A percentile compares a stretch with the other conserved stretches of the same genome.
Conservation (phyloP, 2,797 vertebrate species). For the Myotis vivesi region DNA sequence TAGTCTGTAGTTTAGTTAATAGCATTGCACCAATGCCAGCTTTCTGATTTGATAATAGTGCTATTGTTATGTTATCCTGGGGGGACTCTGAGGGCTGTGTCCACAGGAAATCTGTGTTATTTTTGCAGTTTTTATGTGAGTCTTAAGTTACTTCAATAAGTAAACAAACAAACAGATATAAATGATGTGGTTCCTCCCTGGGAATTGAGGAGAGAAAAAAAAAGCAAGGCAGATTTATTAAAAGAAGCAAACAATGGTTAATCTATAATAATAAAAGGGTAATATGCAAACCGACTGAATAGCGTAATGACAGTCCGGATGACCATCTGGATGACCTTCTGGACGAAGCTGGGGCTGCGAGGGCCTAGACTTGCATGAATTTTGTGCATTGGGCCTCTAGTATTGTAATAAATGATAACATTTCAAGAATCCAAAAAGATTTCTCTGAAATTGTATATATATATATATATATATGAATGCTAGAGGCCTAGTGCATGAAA, state of each 20-base stretch:
- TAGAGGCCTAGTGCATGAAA: too few relatives aligned
- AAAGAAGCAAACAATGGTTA: neutral
- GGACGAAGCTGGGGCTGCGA: too few relatives aligned
- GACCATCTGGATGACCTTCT: too few relatives aligned
- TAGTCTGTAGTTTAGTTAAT: neutral
- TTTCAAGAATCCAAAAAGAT: too few relatives aligned
- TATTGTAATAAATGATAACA: too few relatives aligned
- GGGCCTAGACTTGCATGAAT: too few relatives aligned
- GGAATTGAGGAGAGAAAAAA: neutral
- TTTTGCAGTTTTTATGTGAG: neutral
- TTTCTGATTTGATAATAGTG: neutral
- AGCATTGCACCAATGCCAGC: neutral
- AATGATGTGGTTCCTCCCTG: neutral
- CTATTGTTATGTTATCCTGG: neutral
- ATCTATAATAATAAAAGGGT: neutral
- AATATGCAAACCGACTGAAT: too few relatives aligned
- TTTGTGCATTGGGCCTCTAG: too few relatives aligned
- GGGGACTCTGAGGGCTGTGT: neutral
- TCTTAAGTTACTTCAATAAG: conserved; percentile 8
- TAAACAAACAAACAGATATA: neutral
- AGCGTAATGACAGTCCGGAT: too few relatives aligned
- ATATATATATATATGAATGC: too few relatives aligned
- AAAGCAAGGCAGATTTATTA: neutral
- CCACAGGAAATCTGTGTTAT: neutral
- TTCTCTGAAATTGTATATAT: too few relatives aligned